Base-by-base conservation (phyloP, 1,140 invertebrate genomes). In the Colletes gigas region DNA sequence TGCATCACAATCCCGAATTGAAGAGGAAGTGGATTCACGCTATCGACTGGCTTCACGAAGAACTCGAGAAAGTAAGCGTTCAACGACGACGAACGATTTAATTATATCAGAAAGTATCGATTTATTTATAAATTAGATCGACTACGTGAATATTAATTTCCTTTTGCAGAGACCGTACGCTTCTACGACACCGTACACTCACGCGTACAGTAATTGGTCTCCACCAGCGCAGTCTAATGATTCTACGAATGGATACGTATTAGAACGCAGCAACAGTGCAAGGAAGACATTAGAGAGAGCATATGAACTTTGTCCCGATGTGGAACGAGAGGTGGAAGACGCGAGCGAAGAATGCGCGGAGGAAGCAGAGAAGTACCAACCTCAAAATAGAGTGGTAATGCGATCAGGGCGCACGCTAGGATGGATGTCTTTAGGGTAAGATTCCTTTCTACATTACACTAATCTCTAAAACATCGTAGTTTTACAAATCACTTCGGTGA, bases 191-290 rank as follows among this genome's bases (percentile, higher is more conserved):
- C 93, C 94, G 5, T 94, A 95, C 63, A 93, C 94, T 21, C 98
- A 98, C 90, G 96, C 96, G 54, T 98, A 98, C 91, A 97, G 96
- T 89, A 97, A 97, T 79, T 99, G 98, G 97, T 98, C 98, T 81
- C 98, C 98, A 14, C 98, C 98, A 6, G 96, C 97, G 1, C 97
- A 97, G 87, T 99, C 98, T 14, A 99, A 99, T 93, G 98, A 99
- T 91, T 98, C 97, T 19, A 97, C 98, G 10, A 99, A 98, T 92
- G 98, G 98, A 68, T 99, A 99, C 90, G 98, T 98, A 93, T 93
- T 99, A 60, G 98, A 99, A 91, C 95, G 98, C 73, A 99, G 98
- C 73, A 98, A 98, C 87, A 98, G 98, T 84, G 98, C 98, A 0
- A 95, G 97, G 73, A 97, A 98, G 89, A 98, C 97, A 0, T 94